These are phyloP conservation scores for Microctonus aethiopoides DNA, from an alignment of 2,888 invertebrate species.

Conservation along the genomic window DNA sequence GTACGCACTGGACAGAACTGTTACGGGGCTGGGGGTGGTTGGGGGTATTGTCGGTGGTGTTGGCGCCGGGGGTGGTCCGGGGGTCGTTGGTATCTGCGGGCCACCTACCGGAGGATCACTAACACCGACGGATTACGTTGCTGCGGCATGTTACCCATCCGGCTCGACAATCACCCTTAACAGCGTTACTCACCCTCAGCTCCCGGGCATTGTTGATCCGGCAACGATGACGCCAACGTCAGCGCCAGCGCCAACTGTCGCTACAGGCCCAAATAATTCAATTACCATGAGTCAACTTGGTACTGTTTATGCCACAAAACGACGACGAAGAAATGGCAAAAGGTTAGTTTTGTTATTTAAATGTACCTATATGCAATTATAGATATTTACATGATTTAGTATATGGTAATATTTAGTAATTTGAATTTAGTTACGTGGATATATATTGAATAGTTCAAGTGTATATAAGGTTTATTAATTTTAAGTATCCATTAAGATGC, in stretches of 20 bases:
- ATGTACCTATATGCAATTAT: too few species aligned
- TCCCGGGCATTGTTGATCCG: conserved; percentile 36
- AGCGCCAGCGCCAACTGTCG: conserved; percentile 59
- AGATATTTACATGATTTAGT: neutral
- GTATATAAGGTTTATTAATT: conserved; percentile 17
- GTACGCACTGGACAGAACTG: conserved; percentile 66
- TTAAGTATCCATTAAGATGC: neutral
- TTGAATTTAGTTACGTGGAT: neutral
- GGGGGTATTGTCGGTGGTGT: conserved; percentile 53
- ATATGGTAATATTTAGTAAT: neutral
- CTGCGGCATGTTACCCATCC: conserved; percentile 56
- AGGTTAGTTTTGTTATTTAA: conserved; percentile 74
- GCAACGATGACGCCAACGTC: conserved; percentile 60
- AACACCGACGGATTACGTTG: conserved; percentile 70
- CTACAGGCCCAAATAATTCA: conserved; percentile 63
- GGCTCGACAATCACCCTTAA: conserved; percentile 39
- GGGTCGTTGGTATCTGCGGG: conserved; percentile 61
- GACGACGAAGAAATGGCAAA: conserved; percentile 94
- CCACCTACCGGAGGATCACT: conserved; percentile 51
- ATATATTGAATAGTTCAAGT: conserved; percentile 12
- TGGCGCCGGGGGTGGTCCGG: conserved; percentile 47
- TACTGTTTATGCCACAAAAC: conserved; percentile 96
- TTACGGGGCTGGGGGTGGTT: conserved; percentile 64
- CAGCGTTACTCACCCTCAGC: conserved; percentile 37
- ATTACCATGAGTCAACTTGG: conserved; percentile 87